A percentile compares a stretch with the other conserved stretches of the same genome.
Evolutionary conservation across 2,797 vertebrate genomes (phyloP).

Genomic region (Schizopygopsis pylzovi): DNA sequence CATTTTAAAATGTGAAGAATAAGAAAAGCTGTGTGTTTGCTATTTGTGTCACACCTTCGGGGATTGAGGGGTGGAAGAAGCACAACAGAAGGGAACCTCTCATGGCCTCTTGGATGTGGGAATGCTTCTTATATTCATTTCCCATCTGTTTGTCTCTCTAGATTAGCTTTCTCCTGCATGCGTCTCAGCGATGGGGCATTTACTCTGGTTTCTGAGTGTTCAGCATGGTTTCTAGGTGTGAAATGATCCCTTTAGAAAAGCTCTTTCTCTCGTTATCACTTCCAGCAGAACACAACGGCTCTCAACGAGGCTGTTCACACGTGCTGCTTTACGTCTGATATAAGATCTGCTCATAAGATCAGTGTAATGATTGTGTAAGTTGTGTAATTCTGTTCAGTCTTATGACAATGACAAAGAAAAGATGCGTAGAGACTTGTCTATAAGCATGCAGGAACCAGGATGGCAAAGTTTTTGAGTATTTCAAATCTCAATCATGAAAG

Average conservation of each 20-base stretch:
- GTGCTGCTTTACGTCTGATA: neutral
- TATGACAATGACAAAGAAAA: conserved; percentile 14
- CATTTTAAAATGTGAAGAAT: conserved; percentile 4
- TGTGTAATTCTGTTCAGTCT: neutral
- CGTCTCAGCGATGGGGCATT: neutral
- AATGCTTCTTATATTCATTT: neutral
- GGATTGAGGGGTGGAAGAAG: neutral
- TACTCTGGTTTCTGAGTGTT: conserved; percentile 13
- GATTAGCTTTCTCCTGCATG: neutral
- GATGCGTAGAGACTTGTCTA: neutral
- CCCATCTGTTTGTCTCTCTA: neutral
- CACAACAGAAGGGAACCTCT: neutral
- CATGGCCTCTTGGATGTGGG: neutral
- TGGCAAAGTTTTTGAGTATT: neutral
- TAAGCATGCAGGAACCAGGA: neutral
- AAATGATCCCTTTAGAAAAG: conserved; percentile 32
- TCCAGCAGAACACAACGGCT: neutral
- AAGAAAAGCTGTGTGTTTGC: neutral
- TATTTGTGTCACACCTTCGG: neutral
- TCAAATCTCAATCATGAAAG: neutral
- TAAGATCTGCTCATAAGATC: neutral
- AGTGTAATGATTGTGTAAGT: neutral
- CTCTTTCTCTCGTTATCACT: conserved; percentile 32
- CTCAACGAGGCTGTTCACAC: conserved; percentile 41
- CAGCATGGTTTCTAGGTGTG: conserved; percentile 55